Evolutionary conservation across 2,113 vertebrate species (phyloP), one percentile per base, ranked within the genome.

Genomic region (Carassius auratus): DNA sequence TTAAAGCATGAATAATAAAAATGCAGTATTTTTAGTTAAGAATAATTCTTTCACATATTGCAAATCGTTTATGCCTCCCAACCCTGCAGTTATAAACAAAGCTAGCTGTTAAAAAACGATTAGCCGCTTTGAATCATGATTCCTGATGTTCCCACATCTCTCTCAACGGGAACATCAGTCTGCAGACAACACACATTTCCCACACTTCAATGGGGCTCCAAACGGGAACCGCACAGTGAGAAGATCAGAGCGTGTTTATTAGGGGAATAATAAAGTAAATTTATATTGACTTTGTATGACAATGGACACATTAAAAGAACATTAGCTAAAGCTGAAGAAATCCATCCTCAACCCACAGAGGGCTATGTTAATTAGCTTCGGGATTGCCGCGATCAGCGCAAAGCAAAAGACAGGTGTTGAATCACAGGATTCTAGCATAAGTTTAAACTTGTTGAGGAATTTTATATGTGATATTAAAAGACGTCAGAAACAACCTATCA

Each of bases 221-320:
- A 73, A 45, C 7, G n/a, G 61, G 85, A 83, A 78, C 85, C 45
- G 87, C 82, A 86, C 84, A 75, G 76, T 64, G 50, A 57, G 88
- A 69, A 45, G 57, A 88, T 89, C 79, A 86, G 81, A 69, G 78
- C 79, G 73, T 85, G 90, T 91, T 87, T 84, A 90, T 90, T 89
- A 75, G 45, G 57, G 79, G 79, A 76, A 80, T 81, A 76, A 73
- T 87, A 90, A 80, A 91, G 81, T 87, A 74, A 85, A 91, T 91
- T 84, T 86, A 87, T 89, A 88, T 90, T 87, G 90, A 91, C 84
- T 79, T 89, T 87, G 69, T 74, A 74, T 87, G 88, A 89, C 82
- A 90, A 89, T 84, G 85, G 61, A 33, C 21, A 71, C 84, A 90
- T 91, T 90, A 91, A 91, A 90, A 89, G 77, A 15, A 85, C 89